Evolutionary conservation across 2,888 invertebrate species (phyloP).

Genomic region (Morpho deidamia): DNA sequence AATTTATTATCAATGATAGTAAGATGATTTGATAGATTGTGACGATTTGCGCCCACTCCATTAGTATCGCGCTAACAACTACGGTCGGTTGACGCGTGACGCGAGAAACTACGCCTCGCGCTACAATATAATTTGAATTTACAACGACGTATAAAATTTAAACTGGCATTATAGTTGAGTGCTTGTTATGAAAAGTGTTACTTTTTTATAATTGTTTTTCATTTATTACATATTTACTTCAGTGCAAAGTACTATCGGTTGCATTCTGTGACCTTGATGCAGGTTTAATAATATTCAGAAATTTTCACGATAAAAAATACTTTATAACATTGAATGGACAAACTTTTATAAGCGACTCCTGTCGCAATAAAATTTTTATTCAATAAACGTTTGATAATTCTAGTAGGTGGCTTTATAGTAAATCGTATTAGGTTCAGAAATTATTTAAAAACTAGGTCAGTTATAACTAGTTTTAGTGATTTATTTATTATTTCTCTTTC

Average conservation of each 20-base stretch:
- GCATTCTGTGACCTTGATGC: slow-evolving; percentile 10
- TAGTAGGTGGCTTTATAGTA: no score
- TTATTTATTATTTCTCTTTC: slow-evolving; percentile 2
- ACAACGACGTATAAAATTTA: slow-evolving; percentile 36
- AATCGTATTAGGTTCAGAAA: background rate
- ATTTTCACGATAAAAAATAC: slow-evolving; percentile 3
- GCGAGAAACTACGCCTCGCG: slow-evolving; percentile 33
- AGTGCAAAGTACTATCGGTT: slow-evolving; percentile 2
- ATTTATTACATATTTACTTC: slow-evolving; percentile 10
- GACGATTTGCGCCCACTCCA: slow-evolving; percentile 39
- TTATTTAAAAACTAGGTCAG: background rate
- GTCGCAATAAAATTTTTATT: no score
- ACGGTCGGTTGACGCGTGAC: slow-evolving; percentile 55
- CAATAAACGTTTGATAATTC: no score
- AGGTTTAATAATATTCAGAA: slow-evolving; percentile 6
- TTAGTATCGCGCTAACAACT: slow-evolving; percentile 64
- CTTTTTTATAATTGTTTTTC: slow-evolving; percentile 22
- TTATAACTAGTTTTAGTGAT: background rate
- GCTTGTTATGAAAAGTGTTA: slow-evolving; percentile 32
- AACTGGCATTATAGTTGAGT: slow-evolving; percentile 47
- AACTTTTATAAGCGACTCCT: no score
- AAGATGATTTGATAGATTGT: slow-evolving; percentile 46
- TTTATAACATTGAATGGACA: slow-evolving; percentile 6
- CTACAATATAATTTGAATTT: slow-evolving; percentile 37
- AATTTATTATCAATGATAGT: slow-evolving; percentile 32